Evolutionary conservation across 1,140 invertebrate genomes (phyloP).

Genomic region (Drosophila nikananu): DNA sequence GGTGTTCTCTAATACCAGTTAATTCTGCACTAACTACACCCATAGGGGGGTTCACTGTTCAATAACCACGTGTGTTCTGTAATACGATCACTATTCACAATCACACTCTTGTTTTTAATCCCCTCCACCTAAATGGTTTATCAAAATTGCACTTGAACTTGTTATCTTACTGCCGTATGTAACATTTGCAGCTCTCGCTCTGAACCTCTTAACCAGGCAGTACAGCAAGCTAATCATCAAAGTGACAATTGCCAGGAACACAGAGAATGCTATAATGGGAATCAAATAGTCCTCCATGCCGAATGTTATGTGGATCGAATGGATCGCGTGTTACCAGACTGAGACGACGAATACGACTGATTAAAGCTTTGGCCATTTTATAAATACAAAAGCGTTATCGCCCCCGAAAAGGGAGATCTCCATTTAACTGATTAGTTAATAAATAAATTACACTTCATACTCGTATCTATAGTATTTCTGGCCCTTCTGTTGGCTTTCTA

Average conservation of each 20-base stretch:
- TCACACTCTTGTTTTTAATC: neutral
- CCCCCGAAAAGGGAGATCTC: neutral
- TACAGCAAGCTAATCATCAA: constrained; percentile 5
- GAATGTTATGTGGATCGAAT: neutral
- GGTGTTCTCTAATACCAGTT: neutral
- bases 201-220: constrained; percentile 13
- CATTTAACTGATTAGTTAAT: neutral
- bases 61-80: neutral
- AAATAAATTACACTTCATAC: neutral
- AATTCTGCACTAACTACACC: neutral
- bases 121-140: neutral
- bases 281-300: constrained; percentile 18
- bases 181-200: neutral
- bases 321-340: neutral
- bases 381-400: constrained; percentile 14
- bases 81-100: neutral
- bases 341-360: neutral
- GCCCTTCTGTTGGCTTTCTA: no score
- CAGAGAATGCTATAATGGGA: constrained; percentile 20
- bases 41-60: neutral
- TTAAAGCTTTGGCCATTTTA: neutral
- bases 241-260: constrained; percentile 6
- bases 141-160: neutral
- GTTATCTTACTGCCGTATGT: constrained; percentile 10
- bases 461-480: neutral